Conservation (phyloP, 2,888 invertebrate genomes). For the Eupsilia transversa region DNA sequence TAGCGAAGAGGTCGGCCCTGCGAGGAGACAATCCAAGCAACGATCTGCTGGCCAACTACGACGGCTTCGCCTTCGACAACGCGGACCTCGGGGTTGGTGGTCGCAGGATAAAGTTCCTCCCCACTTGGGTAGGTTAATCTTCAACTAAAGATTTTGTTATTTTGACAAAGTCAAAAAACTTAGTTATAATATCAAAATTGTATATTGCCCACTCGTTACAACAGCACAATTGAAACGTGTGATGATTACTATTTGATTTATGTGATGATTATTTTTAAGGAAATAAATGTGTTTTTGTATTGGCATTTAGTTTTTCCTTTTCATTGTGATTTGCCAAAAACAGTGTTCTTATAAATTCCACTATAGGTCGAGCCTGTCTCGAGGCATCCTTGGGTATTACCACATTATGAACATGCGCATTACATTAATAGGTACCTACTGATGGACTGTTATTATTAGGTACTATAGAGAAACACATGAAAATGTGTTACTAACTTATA, state of each 20-base stretch:
- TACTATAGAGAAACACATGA: background rate
- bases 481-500: background rate
- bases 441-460: background rate
- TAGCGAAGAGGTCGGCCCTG: conserved; percentile 81
- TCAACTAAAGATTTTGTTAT: conserved; percentile 1
- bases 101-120: conserved; percentile 86
- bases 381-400: background rate
- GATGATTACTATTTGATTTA: conserved; percentile 7
- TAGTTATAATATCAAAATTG: background rate
- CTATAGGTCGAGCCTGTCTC: background rate
- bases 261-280: conserved; percentile 31
- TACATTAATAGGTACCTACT: background rate
- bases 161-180: background rate
- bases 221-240: conserved; percentile 10
- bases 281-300: conserved; percentile 57
- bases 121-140: conserved; percentile 84
- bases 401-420: background rate
- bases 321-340: background rate
- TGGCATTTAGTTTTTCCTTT: background rate
- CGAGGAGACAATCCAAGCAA: conserved; percentile 82
- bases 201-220: conserved; percentile 23
- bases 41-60: conserved; percentile 82
- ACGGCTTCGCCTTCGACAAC: conserved; percentile 78
- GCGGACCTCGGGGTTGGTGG: conserved; percentile 79
- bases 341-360: background rate